Evolutionary conservation across 2,113 vertebrate genomes (phyloP), one percentile per base, ranked within the genome.

Genomic region (Vulpes vulpes): DNA sequence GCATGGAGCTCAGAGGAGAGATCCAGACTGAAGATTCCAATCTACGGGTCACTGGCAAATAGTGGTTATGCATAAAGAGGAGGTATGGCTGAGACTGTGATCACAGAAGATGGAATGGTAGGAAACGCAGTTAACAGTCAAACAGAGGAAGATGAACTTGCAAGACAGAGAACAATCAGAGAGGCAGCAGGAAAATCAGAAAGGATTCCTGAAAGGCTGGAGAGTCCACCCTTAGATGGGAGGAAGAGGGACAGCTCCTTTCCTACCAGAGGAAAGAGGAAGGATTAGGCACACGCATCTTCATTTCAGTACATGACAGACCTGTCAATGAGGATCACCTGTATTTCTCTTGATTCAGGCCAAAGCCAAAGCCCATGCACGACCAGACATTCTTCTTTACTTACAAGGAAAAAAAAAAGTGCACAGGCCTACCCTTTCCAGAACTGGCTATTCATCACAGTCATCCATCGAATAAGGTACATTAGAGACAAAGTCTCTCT

Each of bases 371-470:
- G 35, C 7, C 73, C 27, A 51, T 9, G 32, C 5, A 43, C 23
- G 20, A 25, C 62, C 9, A 73, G 27, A 69, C 1, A 2, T 43
- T 60, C 91, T 93, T 94, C 51, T 92, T 90, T 94, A 85, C 80
- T 96, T 38, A 95, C 97, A 97, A 96, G 97, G 98, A 98, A 97
- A 98, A 98, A 98, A 97, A 98, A 97, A 97, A 98, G 97, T 94
- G 96, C 97, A 98, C 92, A 91, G 91, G 95, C 74, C 97, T 96
- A 98, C 97, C 98, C 95, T 98, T 62, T 16, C 9, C 95, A 98
- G 92, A 98, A 95, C 69, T 89, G 93, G 85, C 96, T 97, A 53
- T 76, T 98, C 83, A 73, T 92, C 85, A 91, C 85, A 94, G 95
- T 93, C 53, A 0, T 35, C 93, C 92, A 88, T 69, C 94, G 32